phyloP scores from a whole-genome alignment of 2,113 vertebrate species.

The Prinia subflava region DNA sequence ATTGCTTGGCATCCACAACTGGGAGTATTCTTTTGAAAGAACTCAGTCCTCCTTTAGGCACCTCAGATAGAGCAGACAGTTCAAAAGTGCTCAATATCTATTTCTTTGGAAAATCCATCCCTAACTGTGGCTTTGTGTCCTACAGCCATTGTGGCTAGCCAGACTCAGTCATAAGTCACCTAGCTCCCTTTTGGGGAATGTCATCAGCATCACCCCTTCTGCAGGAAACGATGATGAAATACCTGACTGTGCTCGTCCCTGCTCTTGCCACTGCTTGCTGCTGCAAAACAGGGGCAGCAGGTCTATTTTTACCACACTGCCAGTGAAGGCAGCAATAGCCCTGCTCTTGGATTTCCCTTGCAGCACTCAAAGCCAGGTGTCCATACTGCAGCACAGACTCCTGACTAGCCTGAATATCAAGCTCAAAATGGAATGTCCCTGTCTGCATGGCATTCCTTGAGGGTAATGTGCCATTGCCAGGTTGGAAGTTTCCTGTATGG shows the following conservation, averaged over 20 bases:
- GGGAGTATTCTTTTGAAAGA: conserved; percentile 19
- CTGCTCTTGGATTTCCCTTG: not conserved
- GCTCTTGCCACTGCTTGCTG: not conserved
- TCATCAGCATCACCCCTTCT: not conserved
- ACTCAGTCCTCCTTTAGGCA: conserved; percentile 11
- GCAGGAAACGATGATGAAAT: not conserved
- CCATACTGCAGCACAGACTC: not conserved
- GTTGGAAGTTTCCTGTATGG: not conserved
- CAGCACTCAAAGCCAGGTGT: not conserved
- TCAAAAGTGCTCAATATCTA: conserved; percentile 3
- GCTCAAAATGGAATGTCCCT: not conserved
- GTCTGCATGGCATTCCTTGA: not conserved
- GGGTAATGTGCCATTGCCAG: not conserved
- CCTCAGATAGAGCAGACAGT: not conserved
- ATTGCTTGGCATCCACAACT: conserved; percentile 9
- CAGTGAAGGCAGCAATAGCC: not conserved
- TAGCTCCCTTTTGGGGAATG: not conserved
- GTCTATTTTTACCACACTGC: not conserved
- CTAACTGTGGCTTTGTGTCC: conserved; percentile 22
- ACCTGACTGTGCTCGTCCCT: not conserved
- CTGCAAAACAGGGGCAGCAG: not conserved
- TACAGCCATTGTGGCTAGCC: not conserved
- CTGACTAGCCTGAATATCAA: not conserved
- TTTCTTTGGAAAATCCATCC: conserved; percentile 8
- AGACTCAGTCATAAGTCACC: not conserved